A percentile compares a stretch with the other conserved stretches of the same genome.
Evolutionary conservation across 2,113 vertebrate species (phyloP).

Genomic region (Beaufortia kweichowensis): DNA sequence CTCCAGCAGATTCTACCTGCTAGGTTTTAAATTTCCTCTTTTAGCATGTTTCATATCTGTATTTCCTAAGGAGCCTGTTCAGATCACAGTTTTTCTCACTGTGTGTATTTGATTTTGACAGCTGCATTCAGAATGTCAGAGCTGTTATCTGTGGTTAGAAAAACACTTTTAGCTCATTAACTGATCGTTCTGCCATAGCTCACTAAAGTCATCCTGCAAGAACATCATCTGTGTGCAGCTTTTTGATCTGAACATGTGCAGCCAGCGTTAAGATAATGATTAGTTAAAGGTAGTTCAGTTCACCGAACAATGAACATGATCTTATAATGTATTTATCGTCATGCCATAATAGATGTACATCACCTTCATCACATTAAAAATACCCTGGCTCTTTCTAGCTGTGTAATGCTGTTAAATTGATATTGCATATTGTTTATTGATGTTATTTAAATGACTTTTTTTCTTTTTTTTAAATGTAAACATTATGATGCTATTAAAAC

Average conservation of each 20-base stretch:
- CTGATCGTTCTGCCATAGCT: neutral
- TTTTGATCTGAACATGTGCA: neutral
- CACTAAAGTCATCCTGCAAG: constrained; percentile 1
- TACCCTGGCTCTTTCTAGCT: too few relatives aligned
- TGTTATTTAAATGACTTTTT: too few relatives aligned
- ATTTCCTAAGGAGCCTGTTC: neutral
- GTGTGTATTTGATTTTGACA: neutral
- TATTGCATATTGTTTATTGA: too few relatives aligned
- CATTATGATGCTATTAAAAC: too few relatives aligned
- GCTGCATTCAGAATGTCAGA: neutral
- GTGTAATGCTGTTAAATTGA: too few relatives aligned
- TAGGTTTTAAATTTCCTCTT: constrained; percentile 27
- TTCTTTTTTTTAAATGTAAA: too few relatives aligned
- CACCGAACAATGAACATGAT: too few relatives aligned
- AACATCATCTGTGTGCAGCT: neutral
- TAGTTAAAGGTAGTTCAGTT: too few relatives aligned
- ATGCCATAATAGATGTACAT: too few relatives aligned
- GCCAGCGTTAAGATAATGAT: too few relatives aligned
- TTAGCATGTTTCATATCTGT: constrained; percentile 17
- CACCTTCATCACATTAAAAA: too few relatives aligned
- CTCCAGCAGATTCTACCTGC: constrained; percentile 1
- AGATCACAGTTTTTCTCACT: neutral
- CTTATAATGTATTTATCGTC: too few relatives aligned
- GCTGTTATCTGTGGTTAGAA: neutral
- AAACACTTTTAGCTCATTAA: neutral